These are phyloP conservation scores for Lysiphlebus fabarum DNA, from an alignment of 1,140 invertebrate genomes.

Conservation along the genomic window DNA sequence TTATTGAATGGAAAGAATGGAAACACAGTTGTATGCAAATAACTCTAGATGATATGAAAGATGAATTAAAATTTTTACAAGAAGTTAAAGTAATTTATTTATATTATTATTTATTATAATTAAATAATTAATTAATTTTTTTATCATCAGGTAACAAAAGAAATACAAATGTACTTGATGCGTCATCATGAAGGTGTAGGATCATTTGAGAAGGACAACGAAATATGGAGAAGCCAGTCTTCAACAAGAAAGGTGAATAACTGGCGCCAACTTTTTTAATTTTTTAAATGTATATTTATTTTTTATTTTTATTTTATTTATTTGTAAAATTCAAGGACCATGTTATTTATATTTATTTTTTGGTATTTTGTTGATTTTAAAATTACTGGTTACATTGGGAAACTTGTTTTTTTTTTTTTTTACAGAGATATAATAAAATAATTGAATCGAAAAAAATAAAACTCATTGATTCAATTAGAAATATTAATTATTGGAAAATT, in stretches of 20 bases:
- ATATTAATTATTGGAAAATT: conserved; percentile 24
- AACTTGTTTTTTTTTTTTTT: conserved; percentile 22
- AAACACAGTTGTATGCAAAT: conserved; percentile 60
- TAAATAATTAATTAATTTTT: conserved; percentile 2
- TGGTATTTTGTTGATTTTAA: not conserved
- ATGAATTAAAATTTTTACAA: conserved; percentile 57
- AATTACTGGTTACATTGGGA: conserved; percentile 1
- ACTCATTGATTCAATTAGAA: not conserved
- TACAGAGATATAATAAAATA: conserved; percentile 24
- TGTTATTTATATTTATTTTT: conserved; percentile 2
- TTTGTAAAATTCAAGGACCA: no score
- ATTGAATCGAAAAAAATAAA: conserved; percentile 9
- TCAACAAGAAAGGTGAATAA: conserved; percentile 27
- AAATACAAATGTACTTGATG: conserved; percentile 59
- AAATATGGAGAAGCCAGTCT: conserved; percentile 25
- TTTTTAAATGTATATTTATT: no score
- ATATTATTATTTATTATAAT: not conserved
- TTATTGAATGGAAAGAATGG: conserved; percentile 62
- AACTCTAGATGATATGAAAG: conserved; percentile 58
- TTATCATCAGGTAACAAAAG: conserved; percentile 52
- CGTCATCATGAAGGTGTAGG: conserved; percentile 25
- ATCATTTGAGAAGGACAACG: conserved; percentile 22
- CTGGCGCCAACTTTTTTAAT: conserved; percentile 2
- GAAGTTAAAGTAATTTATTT: conserved; percentile 55
- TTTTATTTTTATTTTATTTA: conserved; percentile 4